Evolutionary conservation across 1,140 invertebrate genomes (phyloP), one percentile per base, ranked within the genome.

Genomic region (Portunus trituberculatus): DNA sequence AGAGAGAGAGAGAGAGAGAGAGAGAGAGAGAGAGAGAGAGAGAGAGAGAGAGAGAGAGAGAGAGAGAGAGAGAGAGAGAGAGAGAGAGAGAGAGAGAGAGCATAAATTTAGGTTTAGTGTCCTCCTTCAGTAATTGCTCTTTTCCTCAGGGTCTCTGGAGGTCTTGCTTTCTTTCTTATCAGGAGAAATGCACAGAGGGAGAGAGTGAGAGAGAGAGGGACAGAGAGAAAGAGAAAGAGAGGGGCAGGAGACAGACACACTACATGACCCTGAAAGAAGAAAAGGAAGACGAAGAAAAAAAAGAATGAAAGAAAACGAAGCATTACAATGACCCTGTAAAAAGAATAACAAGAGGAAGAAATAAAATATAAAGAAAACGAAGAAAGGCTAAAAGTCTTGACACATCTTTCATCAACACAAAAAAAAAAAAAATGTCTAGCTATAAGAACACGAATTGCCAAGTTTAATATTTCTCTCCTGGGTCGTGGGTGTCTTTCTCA

Each of bases 1-100:
- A 76, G 67, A 76, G 67, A n/a, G n/a, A n/a, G 67, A 76, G 67
- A n/a, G n/a, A n/a, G 67, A 76, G 67, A n/a, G n/a, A 76, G 67
- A 76, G 67, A n/a, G 25, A n/a, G n/a, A 76, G 67, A n/a, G 67
- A 76, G 67, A 76, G 20, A n/a, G 67, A 76, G 67, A 76, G 20
- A n/a, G 67, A 76, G 67, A n/a, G 67, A 76, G 67, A n/a, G 67
- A 25, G 67, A n/a, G 67, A 76, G n/a, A n/a, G 67, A 76, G 67
- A 76, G 67, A 76, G 67, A 76, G 20, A n/a, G 16, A n/a, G 20
- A 76, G 25, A 76, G 67, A 76, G 67, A 20, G n/a, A n/a, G n/a
- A 20, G n/a, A 7, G 25, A n/a, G 16, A 76, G 67, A n/a, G 25
- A n/a, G 25, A n/a, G 67, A 20, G 20, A 12, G 12, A 76, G 67